These are phyloP conservation scores for Nemopilema nomurai DNA, from an alignment of 30 jellyfish, hydroid and myxozoan genomes.

Conservation along the genomic window DNA sequence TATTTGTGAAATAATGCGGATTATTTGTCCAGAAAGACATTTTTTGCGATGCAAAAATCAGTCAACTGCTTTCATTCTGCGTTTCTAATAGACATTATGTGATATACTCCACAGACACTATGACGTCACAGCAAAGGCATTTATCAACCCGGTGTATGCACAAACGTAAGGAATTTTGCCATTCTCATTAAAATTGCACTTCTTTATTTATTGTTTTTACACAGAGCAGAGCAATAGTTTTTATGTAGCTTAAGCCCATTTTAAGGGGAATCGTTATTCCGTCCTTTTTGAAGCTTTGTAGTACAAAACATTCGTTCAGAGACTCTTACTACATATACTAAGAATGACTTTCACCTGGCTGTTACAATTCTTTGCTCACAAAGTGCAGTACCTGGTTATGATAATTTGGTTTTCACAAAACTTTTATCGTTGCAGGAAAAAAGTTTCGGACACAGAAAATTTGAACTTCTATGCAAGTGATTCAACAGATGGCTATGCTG, in stretches of 20 bases:
- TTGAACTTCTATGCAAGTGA: constrained; percentile 51
- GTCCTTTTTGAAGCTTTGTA: too few relatives aligned
- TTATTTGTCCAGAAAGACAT: neutral
- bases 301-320: too few relatives aligned
- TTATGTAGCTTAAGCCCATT: too few relatives aligned
- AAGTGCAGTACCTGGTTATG: too few relatives aligned
- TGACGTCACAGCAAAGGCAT: constrained; percentile 46
- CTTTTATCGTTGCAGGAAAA: neutral
- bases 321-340: too few relatives aligned
- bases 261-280: too few relatives aligned
- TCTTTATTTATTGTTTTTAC: too few relatives aligned
- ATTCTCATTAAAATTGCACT: neutral
- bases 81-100: neutral
- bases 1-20: too few relatives aligned
- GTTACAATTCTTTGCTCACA: too few relatives aligned
- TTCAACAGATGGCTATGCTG: constrained; percentile 28
- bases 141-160: constrained; percentile 60
- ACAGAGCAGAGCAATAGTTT: too few relatives aligned
- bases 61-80: neutral
- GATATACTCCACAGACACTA: constrained; percentile 11
- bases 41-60: too few relatives aligned
- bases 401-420: neutral
- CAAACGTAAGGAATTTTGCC: constrained; percentile 36
- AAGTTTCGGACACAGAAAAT: constrained; percentile 10
- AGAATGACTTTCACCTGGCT: too few relatives aligned